Conservation (phyloP, 2,797 vertebrate species). For the Sebastes flavidus region DNA sequence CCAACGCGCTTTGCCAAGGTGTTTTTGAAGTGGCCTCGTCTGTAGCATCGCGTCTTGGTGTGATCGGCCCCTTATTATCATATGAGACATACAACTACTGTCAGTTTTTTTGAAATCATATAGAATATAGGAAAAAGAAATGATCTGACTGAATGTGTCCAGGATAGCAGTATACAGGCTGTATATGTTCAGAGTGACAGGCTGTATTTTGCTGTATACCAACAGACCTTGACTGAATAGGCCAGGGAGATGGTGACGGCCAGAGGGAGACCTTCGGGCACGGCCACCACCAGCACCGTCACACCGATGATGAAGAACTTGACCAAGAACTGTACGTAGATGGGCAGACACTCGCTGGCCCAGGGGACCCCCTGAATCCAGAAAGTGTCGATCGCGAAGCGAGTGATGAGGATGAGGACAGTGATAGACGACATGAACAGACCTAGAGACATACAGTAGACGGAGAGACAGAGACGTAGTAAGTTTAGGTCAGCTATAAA, state of each 20-base stretch:
- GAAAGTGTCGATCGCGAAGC: conserved; percentile 95
- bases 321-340: conserved; percentile 96
- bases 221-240: conserved; percentile 93
- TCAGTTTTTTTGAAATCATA: not conserved
- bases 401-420: conserved; percentile 93
- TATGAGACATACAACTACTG: not conserved
- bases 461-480: not conserved
- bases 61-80: not conserved
- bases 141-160: not conserved
- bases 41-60: too few species aligned
- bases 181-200: not conserved
- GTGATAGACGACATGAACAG: conserved; percentile 96
- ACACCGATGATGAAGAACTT: conserved; percentile 99
- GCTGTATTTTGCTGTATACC: not conserved
- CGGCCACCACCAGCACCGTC: conserved; percentile 96
- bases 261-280: conserved; percentile 96
- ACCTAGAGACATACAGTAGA: conserved; percentile 77
- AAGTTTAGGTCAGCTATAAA: not conserved
- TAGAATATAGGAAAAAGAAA: not conserved
- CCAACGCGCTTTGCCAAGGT: too few species aligned
- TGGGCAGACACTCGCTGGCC: conserved; percentile 88
- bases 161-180: not conserved
- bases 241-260: conserved; percentile 98
- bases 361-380: conserved; percentile 90
- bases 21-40: too few species aligned